Evolutionary conservation across 2,113 vertebrate species (phyloP), one percentile per base, ranked within the genome.

Genomic region (Oncorhynchus masou): DNA sequence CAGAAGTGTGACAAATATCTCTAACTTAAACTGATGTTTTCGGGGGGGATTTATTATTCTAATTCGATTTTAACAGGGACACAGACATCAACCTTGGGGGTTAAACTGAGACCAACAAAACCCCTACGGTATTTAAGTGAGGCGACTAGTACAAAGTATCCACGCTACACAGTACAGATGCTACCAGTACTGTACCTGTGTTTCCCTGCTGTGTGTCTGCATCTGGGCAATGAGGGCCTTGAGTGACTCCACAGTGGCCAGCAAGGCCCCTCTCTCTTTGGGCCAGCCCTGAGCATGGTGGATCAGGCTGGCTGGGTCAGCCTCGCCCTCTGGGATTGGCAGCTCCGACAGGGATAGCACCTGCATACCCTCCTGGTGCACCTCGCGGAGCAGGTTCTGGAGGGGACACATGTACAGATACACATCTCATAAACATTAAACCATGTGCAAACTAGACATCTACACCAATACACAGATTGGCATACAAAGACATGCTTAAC

Each of bases 311-410:
- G 76, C 74, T 4, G 27, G 19, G 31, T 79, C 79, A 15, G 69
- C 81, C 29, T 96, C 93, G 13, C 82, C 92, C 25, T 95, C 96
- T 78, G 79, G 67, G n/a, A 79, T 75, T 0, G 95, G 92, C 25
- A 94, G 85, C 86, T 98, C 95, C 0, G 97, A 95, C 73, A 99
- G 94, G 20, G 95, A 96, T 8, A 99, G 91, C 7, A 99, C 96
- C 86, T 97, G 95, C 90, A 97, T 91, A 4, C 98, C 97, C 85
- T 99, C 98, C 74, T 94, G 94, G 85, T 98, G 97, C 2, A 99
- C 96, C 83, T 97, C 98, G 75, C 93, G 94, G 68, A 99, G 91
- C 85, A 99, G 90, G 49, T 92, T 93, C 98, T 99, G 31, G 22
- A 69, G 54, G 4, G 3, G 22, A 49, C 79, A 57, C 84, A 82